Percentiles rank a stretch among this genome's conserved stretches.
Conservation (phyloP, 2,888 invertebrate genomes). For the Thumatha senex region DNA sequence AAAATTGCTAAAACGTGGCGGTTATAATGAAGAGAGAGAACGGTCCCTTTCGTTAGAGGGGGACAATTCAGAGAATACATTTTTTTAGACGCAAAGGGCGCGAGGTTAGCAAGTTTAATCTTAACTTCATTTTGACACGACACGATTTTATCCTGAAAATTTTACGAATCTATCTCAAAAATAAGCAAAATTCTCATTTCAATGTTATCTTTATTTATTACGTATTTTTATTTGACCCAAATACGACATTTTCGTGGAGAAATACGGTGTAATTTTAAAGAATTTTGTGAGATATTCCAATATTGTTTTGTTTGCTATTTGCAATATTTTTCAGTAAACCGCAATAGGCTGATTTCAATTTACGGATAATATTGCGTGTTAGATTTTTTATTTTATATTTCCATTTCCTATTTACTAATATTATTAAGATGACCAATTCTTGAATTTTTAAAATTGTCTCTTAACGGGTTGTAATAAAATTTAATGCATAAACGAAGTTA, state of each 20-base stretch:
- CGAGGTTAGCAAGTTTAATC: slow-evolving; percentile 34
- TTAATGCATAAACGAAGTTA: too few relatives aligned
- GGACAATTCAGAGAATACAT: slow-evolving; percentile 33
- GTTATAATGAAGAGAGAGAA: slow-evolving; percentile 58
- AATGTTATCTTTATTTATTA: slow-evolving; percentile 21
- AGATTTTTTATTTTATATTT: too few relatives aligned
- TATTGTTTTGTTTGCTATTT: too few relatives aligned
- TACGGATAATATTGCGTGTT: too few relatives aligned
- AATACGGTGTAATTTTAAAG: neutral
- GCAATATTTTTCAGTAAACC: neutral
- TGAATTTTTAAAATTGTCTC: too few relatives aligned
- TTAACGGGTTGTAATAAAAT: too few relatives aligned
- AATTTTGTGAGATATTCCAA: neutral
- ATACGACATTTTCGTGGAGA: neutral
- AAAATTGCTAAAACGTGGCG: slow-evolving; percentile 60
- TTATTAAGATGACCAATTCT: too few relatives aligned
- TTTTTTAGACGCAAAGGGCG: slow-evolving; percentile 35
- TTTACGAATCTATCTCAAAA: slow-evolving; percentile 23
- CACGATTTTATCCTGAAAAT: slow-evolving; percentile 32
- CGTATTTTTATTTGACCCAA: slow-evolving; percentile 21
- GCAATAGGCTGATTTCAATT: too few relatives aligned
- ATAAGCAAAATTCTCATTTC: slow-evolving; percentile 29
- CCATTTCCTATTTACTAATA: too few relatives aligned
- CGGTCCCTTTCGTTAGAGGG: slow-evolving; percentile 40
- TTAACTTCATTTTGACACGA: slow-evolving; percentile 36